These are phyloP conservation scores for Microcebus ravelobensis DNA, from an alignment of 2,113 vertebrate species.

Conservation along the genomic window DNA sequence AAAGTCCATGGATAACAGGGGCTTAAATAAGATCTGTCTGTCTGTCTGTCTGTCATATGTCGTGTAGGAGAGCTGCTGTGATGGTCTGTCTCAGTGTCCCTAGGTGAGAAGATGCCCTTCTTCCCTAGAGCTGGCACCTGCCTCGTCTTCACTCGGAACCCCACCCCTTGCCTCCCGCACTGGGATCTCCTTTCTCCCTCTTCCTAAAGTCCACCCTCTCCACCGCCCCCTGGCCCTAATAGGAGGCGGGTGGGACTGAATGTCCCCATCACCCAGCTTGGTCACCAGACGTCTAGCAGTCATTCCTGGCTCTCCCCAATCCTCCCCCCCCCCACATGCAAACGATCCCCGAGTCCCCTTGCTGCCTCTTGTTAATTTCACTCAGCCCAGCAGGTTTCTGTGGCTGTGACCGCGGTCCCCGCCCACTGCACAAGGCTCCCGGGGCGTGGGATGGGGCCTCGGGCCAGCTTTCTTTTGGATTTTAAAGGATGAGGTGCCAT, in stretches of 20 bases:
- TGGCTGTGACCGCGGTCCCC: not conserved
- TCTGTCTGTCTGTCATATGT: not conserved
- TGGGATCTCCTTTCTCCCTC: not conserved
- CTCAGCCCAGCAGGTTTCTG: not conserved
- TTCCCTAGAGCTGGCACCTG: not conserved
- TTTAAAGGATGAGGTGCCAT: not conserved
- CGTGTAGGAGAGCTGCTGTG: not conserved
- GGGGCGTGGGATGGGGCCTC: rapidly evolving
- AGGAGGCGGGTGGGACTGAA: not conserved
- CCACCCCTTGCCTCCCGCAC: not conserved
- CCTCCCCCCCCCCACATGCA: not conserved
- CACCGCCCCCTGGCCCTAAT: no score
- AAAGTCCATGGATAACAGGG: not conserved
- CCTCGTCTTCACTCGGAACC: not conserved
- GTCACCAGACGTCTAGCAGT: not conserved
- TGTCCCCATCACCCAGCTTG: not conserved
- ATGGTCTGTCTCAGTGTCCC: not conserved
- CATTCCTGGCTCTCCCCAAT: rapidly evolving
- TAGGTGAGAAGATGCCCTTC: not conserved
- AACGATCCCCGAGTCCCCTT: rapidly evolving
- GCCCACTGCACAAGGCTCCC: not conserved
- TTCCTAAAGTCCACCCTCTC: not conserved
- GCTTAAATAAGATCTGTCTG: not conserved
- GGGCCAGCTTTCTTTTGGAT: not conserved
- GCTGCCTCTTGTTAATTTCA: not conserved